Evolutionary conservation across 2,888 invertebrate species (phyloP).

Genomic region (Phoenoteleia sp.): DNA sequence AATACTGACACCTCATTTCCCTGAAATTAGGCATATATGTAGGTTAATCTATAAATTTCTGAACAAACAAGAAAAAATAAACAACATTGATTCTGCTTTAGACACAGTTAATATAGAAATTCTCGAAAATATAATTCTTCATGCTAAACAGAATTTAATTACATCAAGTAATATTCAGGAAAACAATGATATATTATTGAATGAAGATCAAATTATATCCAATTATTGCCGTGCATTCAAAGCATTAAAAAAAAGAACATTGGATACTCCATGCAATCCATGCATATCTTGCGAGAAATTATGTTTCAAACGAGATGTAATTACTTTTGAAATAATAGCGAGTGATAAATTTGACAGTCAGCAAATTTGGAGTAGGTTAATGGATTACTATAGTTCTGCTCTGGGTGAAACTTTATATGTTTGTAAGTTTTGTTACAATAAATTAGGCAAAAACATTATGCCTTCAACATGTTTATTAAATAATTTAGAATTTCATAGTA

Average conservation of each 20-base stretch:
- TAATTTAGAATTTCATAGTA: constrained; percentile 58
- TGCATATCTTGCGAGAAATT: too few species aligned
- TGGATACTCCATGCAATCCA: too few species aligned
- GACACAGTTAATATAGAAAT: constrained; percentile 7
- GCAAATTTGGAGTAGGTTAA: too few species aligned
- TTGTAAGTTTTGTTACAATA: constrained; percentile 59
- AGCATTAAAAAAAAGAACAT: too few species aligned
- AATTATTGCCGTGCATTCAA: too few species aligned
- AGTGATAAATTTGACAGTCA: too few species aligned
- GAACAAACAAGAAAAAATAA: constrained; percentile 16
- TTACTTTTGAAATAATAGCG: too few species aligned
- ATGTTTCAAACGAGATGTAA: too few species aligned
- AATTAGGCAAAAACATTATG: constrained; percentile 71
- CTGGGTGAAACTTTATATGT: constrained; percentile 37
- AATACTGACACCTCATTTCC: constrained; percentile 19
- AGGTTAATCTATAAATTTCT: constrained; percentile 35
- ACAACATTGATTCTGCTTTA: constrained; percentile 34
- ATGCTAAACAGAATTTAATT: too few species aligned
- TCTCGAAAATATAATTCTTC: constrained; percentile 9
- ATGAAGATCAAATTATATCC: too few species aligned
- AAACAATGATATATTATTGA: too few species aligned
- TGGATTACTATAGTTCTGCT: constrained; percentile 15
- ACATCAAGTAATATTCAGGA: too few species aligned
- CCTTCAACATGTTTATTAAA: constrained; percentile 78
- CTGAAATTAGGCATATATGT: constrained; percentile 13